Evolutionary conservation across 2,797 vertebrate species (phyloP).

Genomic region (Ctenopoma kingsleyae): DNA sequence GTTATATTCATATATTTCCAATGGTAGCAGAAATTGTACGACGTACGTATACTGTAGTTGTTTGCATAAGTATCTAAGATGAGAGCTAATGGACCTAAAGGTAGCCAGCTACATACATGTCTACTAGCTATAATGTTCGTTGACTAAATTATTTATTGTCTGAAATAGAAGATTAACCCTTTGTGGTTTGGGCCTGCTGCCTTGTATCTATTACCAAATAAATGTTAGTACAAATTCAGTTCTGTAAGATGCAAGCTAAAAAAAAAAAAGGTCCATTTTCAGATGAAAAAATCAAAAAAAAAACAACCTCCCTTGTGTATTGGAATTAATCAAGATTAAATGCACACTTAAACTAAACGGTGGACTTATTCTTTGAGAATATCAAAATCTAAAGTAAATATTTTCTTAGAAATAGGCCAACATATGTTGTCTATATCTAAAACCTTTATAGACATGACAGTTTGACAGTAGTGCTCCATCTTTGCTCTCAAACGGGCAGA

Average conservation of each 20-base stretch:
- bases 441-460: not conserved
- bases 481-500: constrained; percentile 37
- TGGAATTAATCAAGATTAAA: not conserved
- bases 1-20: not conserved
- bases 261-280: too few relatives aligned
- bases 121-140: too few relatives aligned
- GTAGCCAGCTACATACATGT: too few relatives aligned
- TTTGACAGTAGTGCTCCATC: constrained; percentile 17
- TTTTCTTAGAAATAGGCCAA: not conserved
- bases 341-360: not conserved
- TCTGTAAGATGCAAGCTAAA: too few relatives aligned
- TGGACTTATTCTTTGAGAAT: constrained; percentile 47
- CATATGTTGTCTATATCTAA: not conserved
- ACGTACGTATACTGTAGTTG: too few relatives aligned
- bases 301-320: too few relatives aligned
- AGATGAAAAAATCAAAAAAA: too few relatives aligned
- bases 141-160: too few relatives aligned
- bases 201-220: too few relatives aligned
- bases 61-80: not conserved
- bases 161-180: too few relatives aligned
- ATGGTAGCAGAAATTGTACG: not conserved
- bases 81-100: not conserved
- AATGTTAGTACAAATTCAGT: too few relatives aligned
- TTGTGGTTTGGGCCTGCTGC: too few relatives aligned
- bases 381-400: not conserved